These are phyloP conservation scores for Enhydra lutris DNA, from an alignment of 2,113 vertebrate genomes.

Conservation along the genomic window DNA sequence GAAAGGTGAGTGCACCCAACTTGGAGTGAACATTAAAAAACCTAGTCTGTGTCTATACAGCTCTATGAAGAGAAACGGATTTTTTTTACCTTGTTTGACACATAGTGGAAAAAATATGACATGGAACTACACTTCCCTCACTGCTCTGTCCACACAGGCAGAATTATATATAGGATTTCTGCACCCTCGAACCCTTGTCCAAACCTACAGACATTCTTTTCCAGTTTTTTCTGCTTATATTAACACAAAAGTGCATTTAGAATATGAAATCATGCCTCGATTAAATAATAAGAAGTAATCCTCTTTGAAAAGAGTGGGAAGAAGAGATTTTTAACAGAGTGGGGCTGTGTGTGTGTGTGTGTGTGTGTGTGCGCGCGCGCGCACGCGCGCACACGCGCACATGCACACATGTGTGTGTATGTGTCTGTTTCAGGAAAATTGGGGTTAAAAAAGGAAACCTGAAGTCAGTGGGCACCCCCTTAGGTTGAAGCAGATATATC, in stretches of 20 bases:
- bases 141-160: neutral
- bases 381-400: too few relatives aligned
- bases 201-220: neutral
- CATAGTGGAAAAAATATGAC: neutral
- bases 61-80: neutral
- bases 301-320: neutral
- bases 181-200: neutral
- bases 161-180: neutral
- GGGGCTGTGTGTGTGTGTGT: too few relatives aligned
- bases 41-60: neutral
- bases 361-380: too few relatives aligned
- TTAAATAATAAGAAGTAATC: neutral
- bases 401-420: too few relatives aligned
- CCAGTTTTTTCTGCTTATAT: neutral
- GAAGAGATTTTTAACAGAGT: too few relatives aligned
- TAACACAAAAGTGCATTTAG: neutral
- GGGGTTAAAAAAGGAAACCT: too few relatives aligned
- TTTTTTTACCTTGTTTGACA: neutral
- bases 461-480: too few relatives aligned
- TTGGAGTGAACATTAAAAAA: neutral
- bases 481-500: too few relatives aligned
- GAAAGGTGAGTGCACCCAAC: neutral
- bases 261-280: neutral
- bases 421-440: too few relatives aligned
- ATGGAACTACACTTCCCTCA: neutral